Evolutionary conservation across 1,140 invertebrate genomes (phyloP), one percentile per base, ranked within the genome.

Genomic region (Cotesia chilonis): DNA sequence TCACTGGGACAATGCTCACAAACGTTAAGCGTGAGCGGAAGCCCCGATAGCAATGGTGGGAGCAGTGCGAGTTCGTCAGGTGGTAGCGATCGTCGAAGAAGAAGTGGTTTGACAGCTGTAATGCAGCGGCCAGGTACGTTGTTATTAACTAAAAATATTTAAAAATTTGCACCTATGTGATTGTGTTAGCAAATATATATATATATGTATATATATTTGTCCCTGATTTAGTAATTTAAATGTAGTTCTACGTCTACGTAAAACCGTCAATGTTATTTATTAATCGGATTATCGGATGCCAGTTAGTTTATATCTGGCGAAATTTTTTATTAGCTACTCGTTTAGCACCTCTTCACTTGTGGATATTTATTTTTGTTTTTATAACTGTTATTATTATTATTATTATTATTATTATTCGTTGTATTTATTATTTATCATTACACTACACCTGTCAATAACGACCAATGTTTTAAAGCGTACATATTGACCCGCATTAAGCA

Each of bases 121-220:
- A 95, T 94, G 73, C 94, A 96, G 83, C 87, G 94, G 77, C 94
- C 95, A 89, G 95, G 95, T 96, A 88, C 37, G 54, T 17, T 75
- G 60, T 54, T 67, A 65, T 75, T 52, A 12, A 10, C 28, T 35
- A 41, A 5, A n/a, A 17, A 14, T 17, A 5, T 52, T 52, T 3
- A 28, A 67, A 28, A n/a, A 52, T 67, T 17, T 52, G 64, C 20
- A 67, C 20, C 64, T 9, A n/a, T 52, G 38, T 67, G 47, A 35
- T 35, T 54, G 41, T 67, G 37, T 35, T 52, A 67, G 47, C 9
- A 20, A 52, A 52, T 14, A 17, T 67, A n/a, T 14, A 14, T 14
- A 17, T 67, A n/a, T 52, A 51, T 38, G 2, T 55, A 17, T 55
- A 17, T n/a, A 55, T n/a, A 20, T 55, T 12, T n/a, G 12, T 55